Evolutionary conservation across 2,113 vertebrate species (phyloP), one percentile per base, ranked within the genome.

Genomic region (Mus pahari): DNA sequence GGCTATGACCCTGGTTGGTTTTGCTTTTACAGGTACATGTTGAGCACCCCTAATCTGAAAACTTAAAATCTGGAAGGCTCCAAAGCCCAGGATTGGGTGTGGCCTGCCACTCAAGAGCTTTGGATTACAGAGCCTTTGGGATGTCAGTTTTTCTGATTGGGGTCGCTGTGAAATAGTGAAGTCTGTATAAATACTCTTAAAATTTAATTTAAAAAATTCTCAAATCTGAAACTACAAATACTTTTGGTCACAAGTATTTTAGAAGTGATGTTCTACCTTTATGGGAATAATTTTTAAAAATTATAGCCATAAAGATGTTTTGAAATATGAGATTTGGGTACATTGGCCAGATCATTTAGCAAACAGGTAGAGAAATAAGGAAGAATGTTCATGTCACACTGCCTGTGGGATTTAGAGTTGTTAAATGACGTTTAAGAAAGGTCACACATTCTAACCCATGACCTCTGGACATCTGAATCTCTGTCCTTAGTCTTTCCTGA

Each of bases 311-410:
- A 70, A 75, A 86, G 78, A 79, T 74, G 5, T 79, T 71, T 79
- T 53, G 50, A 87, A 91, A 45, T 87, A 31, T 93, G 36, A 24
- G 82, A 68, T 84, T 95, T 33, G 19, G 36, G 71, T 84, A 74
- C 71, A 28, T 64, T 19, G 20, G 62, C 75, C 66, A 93, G 96
- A 77, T 55, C 90, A 1, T 96, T 95, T 12, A 92, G 75, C 71
- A 90, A 92, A 82, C 77, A 90, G 75, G 81, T 31, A 92, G 55
- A 84, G 45, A 10, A 13, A 66, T 71, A 96, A 94, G 73, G 24
- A 13, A 11, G 4, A 55, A 48, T n/a, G 45, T 70, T 8, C n/a
- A 16, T 33, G 24, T 77, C 50, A 58, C 53, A 92, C 33, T 20
- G 22, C 26, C 24, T 7, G 36, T 22, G 13, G 73, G 86, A 28